Conservation (phyloP, 2,113 vertebrate species). For the Tamias sibiricus region DNA sequence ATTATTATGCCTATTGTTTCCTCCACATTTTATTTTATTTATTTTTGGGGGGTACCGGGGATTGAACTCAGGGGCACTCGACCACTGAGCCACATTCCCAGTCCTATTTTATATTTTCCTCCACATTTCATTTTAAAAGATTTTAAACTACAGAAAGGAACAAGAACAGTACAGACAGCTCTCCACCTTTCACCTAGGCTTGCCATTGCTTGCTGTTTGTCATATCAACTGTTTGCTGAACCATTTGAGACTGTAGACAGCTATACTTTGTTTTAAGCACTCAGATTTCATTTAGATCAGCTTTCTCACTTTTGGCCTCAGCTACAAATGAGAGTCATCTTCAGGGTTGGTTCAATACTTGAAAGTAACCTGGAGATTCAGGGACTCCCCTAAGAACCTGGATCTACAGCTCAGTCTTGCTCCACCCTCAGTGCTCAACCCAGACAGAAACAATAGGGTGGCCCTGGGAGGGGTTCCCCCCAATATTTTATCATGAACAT, state of each 20-base stretch:
- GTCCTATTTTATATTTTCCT: not conserved
- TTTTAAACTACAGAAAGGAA: not conserved
- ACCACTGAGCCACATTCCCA: too few relatives aligned
- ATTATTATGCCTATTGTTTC: not conserved
- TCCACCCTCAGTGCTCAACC: not conserved
- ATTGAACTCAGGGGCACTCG: too few relatives aligned
- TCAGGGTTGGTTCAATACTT: not conserved
- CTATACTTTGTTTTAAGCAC: not conserved
- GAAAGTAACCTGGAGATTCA: not conserved
- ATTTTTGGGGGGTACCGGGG: too few relatives aligned
- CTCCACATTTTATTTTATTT: not conserved
- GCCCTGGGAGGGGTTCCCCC: not conserved
- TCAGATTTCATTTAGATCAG: not conserved
- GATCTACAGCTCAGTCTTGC: not conserved
- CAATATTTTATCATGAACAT: not conserved
- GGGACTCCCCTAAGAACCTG: not conserved
- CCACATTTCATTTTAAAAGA: slow-evolving; percentile 19
- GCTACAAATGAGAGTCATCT: not conserved
- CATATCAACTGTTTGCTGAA: not conserved
- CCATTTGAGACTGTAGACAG: not conserved
- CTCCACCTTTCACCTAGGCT: not conserved
- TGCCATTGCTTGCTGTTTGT: not conserved
- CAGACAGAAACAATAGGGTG: not conserved
- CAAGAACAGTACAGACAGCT: not conserved
- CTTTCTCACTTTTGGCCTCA: not conserved